A percentile compares a stretch with the other conserved stretches of the same genome.
Conservation (phyloP, 2,113 vertebrate species). For the Odocoileus hemionus region DNA sequence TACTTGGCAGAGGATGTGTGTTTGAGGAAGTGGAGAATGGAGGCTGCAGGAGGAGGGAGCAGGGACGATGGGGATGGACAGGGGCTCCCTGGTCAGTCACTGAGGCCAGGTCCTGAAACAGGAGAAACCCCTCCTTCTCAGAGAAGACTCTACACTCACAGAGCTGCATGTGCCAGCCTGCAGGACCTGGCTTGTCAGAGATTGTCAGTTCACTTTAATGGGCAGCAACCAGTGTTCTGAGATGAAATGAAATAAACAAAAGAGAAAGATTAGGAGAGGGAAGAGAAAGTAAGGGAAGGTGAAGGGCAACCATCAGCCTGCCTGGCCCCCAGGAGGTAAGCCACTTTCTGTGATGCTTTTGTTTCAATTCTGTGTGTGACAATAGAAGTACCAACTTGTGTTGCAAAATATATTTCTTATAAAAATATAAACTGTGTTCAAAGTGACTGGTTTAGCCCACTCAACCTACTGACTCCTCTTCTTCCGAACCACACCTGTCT, state of each 20-base stretch:
- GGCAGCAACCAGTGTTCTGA: background rate
- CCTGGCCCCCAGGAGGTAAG: accelerated
- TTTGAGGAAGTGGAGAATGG: background rate
- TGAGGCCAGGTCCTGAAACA: background rate
- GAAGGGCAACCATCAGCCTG: background rate
- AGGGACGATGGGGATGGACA: background rate
- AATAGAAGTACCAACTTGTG: background rate
- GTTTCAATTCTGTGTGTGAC: accelerated
- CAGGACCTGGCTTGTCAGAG: background rate
- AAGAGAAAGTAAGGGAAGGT: background rate
- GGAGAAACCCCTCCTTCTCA: background rate
- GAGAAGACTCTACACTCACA: background rate
- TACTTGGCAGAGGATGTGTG: accelerated
- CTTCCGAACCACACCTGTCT: background rate
- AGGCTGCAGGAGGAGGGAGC: background rate
- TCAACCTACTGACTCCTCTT: background rate
- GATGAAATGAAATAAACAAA: background rate
- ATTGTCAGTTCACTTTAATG: background rate
- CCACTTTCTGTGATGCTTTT: background rate
- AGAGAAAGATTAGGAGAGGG: background rate
- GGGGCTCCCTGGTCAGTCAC: background rate
- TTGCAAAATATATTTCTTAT: background rate
- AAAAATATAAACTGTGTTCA: background rate
- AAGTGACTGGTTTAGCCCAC: background rate
- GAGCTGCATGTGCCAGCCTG: background rate